Base-by-base conservation (phyloP, 2,888 invertebrate species). In the Glyphotaelius pellucidus region DNA sequence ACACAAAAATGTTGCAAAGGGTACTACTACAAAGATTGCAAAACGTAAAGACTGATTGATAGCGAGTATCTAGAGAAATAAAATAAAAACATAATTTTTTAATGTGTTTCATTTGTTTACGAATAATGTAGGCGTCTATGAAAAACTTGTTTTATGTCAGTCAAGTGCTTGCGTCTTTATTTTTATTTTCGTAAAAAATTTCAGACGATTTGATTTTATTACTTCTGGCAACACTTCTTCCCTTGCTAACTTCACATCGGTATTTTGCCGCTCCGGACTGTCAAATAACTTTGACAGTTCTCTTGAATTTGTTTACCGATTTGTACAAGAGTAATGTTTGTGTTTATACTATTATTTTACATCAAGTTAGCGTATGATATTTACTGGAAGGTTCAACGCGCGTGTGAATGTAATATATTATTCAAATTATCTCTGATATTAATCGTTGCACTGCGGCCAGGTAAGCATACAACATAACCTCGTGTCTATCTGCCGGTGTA, bases 221-320 rank as follows among this genome's bases (percentile, higher is more conserved):
- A 67, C n/a, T 67, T 67, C 67, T 67, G 67, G 67, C 67, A 67
- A 67, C 67, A 67, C 25, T 67, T 25, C 0, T n/a, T 9, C n/a
- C 25, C 67, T 7, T 67, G 67, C 67, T 67, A 67, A 67, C 67
- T 67, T 67, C 25, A 67, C 7, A n/a, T 9, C 25, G n/a, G 67
- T 67, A 9, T 67, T 67, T 67, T 67, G 67, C 25, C 67, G 25
- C 67, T 35, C 85, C 42, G 85, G 32, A 3, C 85, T 85, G 85
- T 85, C 85, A 85, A 85, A 38, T 19, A n/a, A 25, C 3, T 35
- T 85, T 85, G 85, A 85, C 85, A 85, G 85, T 85, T 85, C 32
- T 31, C 32, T 81, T 32, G 32, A 32, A 32, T 81, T 81, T 81
- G 81, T 81, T 81, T 81, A 81, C 81, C 81, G 81, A 32, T 32